Conservation (phyloP, 2,797 vertebrate species). For the Sebastes paucispinis region DNA sequence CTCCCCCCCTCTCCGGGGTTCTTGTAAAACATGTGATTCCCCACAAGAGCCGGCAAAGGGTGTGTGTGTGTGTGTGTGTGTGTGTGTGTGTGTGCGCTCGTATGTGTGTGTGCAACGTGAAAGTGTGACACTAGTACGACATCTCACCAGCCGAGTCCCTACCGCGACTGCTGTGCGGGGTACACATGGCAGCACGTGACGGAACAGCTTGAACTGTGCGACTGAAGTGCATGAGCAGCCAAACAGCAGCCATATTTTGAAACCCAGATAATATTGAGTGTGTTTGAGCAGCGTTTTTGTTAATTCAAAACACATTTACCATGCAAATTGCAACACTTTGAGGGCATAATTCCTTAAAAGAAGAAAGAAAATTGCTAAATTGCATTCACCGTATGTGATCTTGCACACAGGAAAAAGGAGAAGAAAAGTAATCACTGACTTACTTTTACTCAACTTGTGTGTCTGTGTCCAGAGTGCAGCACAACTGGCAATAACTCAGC, state of each 20-base stretch:
- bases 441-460: conserved; percentile 29
- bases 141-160: conserved; percentile 56
- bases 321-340: not conserved
- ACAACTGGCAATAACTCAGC: conserved; percentile 53
- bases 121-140: conserved; percentile 35
- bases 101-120: not conserved
- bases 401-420: not conserved
- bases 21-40: conserved; percentile 76
- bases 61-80: conserved; percentile 4
- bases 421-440: conserved; percentile 33
- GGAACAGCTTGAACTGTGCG: conserved; percentile 64
- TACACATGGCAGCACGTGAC: conserved; percentile 65
- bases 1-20: conserved; percentile 55
- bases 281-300: not conserved
- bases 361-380: not conserved
- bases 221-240: conserved; percentile 44
- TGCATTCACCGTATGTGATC: not conserved
- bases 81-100: not conserved
- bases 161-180: conserved; percentile 61
- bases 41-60: conserved; percentile 36
- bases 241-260: conserved; percentile 35
- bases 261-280: not conserved
- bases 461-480: conserved; percentile 30
- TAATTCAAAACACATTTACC: not conserved
- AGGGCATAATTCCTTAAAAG: not conserved